Percentiles rank a stretch among this genome's conserved stretches.
Evolutionary conservation across 2,888 invertebrate species (phyloP).

Genomic region (Mythimna albipuncta): DNA sequence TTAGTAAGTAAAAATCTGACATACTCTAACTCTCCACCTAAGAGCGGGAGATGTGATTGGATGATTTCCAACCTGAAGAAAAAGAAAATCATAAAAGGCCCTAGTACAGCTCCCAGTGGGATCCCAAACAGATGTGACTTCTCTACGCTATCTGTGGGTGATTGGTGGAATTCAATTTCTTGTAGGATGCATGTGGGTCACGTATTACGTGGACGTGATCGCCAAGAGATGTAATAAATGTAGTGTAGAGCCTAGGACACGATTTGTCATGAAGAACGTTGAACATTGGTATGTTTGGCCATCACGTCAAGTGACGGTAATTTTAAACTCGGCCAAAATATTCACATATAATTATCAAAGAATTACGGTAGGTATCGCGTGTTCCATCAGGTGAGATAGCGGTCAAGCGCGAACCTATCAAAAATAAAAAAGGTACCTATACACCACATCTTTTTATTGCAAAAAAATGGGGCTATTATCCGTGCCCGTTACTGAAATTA

Average conservation of each 20-base stretch:
- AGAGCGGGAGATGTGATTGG: too few relatives aligned
- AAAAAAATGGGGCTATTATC: too few relatives aligned
- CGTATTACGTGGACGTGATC: constrained; percentile 2
- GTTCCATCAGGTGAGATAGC: too few relatives aligned
- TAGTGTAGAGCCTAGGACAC: not conserved
- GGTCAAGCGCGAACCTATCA: too few relatives aligned
- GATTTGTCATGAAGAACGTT: not conserved
- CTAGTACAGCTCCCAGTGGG: too few relatives aligned
- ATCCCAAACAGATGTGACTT: not conserved
- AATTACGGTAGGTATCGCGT: too few relatives aligned
- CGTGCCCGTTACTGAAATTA: too few relatives aligned
- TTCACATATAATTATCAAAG: not conserved
- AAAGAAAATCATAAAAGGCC: not conserved
- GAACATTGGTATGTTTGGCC: not conserved
- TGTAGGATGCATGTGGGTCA: constrained; percentile 13
- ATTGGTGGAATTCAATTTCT: constrained; percentile 16
- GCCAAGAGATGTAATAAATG: not conserved
- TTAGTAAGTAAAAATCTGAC: too few relatives aligned
- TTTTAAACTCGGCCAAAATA: not conserved
- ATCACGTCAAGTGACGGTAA: not conserved
- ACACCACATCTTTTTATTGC: too few relatives aligned
- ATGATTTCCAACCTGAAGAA: too few relatives aligned
- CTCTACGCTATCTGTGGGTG: not conserved
- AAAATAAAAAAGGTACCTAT: too few relatives aligned
- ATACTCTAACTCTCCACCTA: too few relatives aligned